Base-by-base conservation (phyloP, 2,797 vertebrate genomes). In the Neopelma chrysocephalum region DNA sequence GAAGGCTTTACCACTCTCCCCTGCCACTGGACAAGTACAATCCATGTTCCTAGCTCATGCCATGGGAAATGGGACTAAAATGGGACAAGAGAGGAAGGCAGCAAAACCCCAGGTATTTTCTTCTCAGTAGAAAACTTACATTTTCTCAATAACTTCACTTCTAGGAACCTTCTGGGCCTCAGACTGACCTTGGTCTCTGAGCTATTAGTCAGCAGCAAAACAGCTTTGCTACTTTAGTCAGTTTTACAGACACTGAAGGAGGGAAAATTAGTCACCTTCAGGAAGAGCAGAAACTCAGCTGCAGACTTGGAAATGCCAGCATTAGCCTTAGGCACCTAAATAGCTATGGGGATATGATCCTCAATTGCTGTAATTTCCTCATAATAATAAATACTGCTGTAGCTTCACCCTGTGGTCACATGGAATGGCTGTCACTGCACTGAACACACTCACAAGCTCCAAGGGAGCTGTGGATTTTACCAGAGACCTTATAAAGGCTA, bases 301-400 rank as follows among this genome's bases (percentile, higher is more conserved):
- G 40, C 57, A 82, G 29, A 53, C 73, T 51, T 93, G 48, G 45
- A 93, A 97, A 90, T 82, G 75, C 48, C 58, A 79, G 62, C 18
- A 48, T 78, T 88, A 87, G 26, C 62, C 53, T 73, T 85, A 77
- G 89, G 68, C 0, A 0, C 60, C 45, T 77, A 64, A 93, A 57
- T 32, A 94, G 25, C 57, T 91, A 14, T 22, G 16, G 58, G 61
- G 22, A 87, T 53, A 56, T n/a, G 43, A 93, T 84, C 64, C 62
- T 73, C 72, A 70, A 3, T 4, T 50, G 40, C 31, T 51, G 8
- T 42, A 54, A 60, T 84, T 89, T 72, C 54, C 15, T 80, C 60
- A 31, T 62, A 57, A 45, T 34, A 69, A 53, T 68, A 90, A 79
- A 80, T n/a, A 66, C 11, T 3, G 1, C 13, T 48, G 42, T 40